Evolutionary conservation across 2,113 vertebrate species (phyloP).

Genomic region (Hydrochoerus hydrochaeris): DNA sequence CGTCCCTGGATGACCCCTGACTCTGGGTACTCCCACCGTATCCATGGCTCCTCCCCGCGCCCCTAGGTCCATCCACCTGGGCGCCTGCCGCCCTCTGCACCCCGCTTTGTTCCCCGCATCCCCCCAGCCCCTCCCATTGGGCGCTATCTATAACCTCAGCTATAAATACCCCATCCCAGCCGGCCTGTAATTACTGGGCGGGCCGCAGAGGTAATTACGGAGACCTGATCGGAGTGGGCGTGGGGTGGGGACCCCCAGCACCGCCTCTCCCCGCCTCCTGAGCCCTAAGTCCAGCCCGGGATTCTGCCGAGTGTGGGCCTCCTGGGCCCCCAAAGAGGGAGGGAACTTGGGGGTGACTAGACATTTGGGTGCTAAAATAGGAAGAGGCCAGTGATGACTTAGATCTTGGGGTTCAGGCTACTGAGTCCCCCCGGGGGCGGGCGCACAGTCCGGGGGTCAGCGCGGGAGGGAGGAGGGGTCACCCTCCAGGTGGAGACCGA

Average conservation of each 20-base stretch:
- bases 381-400: background rate
- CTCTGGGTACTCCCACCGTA: background rate
- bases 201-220: constrained; percentile 68
- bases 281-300: constrained; percentile 26
- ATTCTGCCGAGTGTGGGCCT: background rate
- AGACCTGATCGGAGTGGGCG: constrained; percentile 35
- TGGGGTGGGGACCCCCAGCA: background rate
- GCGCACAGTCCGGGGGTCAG: background rate
- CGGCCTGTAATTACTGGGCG: constrained; percentile 76
- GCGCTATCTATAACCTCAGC: constrained; percentile 71
- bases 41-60: background rate
- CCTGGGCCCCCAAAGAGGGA: background rate
- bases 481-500: constrained; percentile 63
- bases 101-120: background rate
- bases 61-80: background rate
- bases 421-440: background rate
- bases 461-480: background rate
- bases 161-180: constrained; percentile 67
- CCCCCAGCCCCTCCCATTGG: accelerated
- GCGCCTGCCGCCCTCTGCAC: background rate
- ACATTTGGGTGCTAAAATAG: background rate
- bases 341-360: background rate
- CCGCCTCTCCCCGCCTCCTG: constrained; percentile 55
- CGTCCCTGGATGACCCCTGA: constrained; percentile 68
- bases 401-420: background rate